A percentile compares a stretch with the other conserved stretches of the same genome.
Conservation (phyloP, 2,797 vertebrate species). For the Enteromius paludinosus region DNA sequence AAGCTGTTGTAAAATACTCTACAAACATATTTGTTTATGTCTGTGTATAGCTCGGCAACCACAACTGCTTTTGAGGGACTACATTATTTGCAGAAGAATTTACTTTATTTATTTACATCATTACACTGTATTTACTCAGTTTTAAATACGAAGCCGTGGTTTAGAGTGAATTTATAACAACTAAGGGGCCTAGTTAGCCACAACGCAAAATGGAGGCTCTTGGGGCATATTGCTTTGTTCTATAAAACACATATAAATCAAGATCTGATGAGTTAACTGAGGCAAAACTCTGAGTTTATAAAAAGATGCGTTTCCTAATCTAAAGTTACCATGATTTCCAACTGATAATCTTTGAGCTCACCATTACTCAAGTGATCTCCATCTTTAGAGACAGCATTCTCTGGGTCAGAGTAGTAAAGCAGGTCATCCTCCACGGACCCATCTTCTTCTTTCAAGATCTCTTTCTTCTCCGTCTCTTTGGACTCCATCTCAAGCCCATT, state of each 20-base stretch:
- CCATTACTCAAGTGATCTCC: slow-evolving; percentile 45
- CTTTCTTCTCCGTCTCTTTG: slow-evolving; percentile 44
- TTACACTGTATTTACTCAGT: no score
- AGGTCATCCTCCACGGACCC: slow-evolving; percentile 9
- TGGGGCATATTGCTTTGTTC: no score
- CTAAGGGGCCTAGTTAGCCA: no score
- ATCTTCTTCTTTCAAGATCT: slow-evolving; percentile 42
- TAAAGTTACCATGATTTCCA: not conserved
- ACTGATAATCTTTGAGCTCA: slow-evolving; percentile 19
- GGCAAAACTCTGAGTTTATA: not conserved
- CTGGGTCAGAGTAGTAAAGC: slow-evolving; percentile 28
- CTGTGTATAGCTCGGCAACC: no score
- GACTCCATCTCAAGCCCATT: slow-evolving; percentile 28
- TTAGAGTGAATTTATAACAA: no score
- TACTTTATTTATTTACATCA: no score
- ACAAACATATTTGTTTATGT: no score
- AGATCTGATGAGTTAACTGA: not conserved
- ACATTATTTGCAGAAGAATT: no score
- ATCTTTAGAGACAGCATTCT: slow-evolving; percentile 32
- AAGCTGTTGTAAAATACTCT: no score
- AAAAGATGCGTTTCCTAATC: not conserved
- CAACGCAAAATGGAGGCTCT: no score
- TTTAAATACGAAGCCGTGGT: no score
- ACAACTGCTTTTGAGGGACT: no score
- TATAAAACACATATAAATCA: not conserved